Evolutionary conservation across 2,797 vertebrate species (phyloP), one percentile per base, ranked within the genome.

Genomic region (Malurus splendens): DNA sequence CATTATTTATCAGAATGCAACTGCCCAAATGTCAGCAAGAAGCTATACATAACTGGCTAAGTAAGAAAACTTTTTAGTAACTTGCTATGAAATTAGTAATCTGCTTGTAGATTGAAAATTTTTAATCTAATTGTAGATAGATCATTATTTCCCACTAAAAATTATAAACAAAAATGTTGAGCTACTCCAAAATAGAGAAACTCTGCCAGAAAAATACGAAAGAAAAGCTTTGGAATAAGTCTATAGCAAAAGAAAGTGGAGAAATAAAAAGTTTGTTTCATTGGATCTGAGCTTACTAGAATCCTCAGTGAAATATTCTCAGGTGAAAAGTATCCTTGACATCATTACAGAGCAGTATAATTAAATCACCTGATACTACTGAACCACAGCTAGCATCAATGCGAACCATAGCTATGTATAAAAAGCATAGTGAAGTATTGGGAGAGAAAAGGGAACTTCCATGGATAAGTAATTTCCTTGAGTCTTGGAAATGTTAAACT

Each of bases 401-500:
- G 50, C 0, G 0, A 84, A 19, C 5, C 56, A 84, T 2, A 62
- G 41, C 9, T 42, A 30, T 14, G 5, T 8, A 38, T 13, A 3
- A 12, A 47, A 55, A 59, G 9, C 82, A 7, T 4, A 78, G 18
- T 79, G 75, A 52, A 10, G 39, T 30, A 73, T 0, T 45, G 38
- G 38, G 10, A 32, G 3, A 62, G 32, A 56, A 92, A 66, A 79
- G 15, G 7, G 7, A 70, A 60, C 11, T 52, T 72, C 22, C 22
- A 39, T 0, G 68, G 23, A 44, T 28, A 56, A 0, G 0, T 14
- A 27, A 25, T 62, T 73, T 88, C 51, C 23, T 41, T 48, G 41
- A 82, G 41, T 36, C 52, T 66, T 76, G 14, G 15, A 70, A 72
- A 52, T 16, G 28, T 51, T 82, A 47, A 65, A 56, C 25, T 52